Base-by-base conservation (phyloP, 1,140 invertebrate genomes). In the Cyclina sinensis region DNA sequence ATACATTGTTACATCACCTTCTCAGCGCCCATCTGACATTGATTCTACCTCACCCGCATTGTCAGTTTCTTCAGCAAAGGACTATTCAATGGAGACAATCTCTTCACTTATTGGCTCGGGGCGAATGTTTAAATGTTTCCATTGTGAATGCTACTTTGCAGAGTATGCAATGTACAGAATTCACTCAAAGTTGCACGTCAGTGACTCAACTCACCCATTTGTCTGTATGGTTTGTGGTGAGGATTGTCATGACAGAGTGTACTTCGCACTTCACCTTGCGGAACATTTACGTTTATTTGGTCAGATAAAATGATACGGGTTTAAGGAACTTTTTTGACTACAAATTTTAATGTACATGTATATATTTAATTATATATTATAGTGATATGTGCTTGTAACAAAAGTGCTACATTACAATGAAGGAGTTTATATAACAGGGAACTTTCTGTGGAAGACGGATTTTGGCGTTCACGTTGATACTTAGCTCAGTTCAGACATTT, bases 121-220 rank as follows among this genome's bases (percentile, higher is more conserved):
- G 0, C 84, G 91, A 32, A 90, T 94, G 81, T 94, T 93, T 83
- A 93, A 91, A 30, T 94, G 94, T 86, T 90, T 91, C 18, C 92
- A 91, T 81, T 94, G 94, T 57, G 93, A 94, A 43, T 93, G 93
- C 70, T 94, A 93, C 70, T 94, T 94, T 89, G 91, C 93, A 1
- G 94, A 94, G 74, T 94, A 93, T 73, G 92, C 93, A 24, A 94
- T 94, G 94, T 94, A 92, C 59, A 89, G 92, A 16, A 91, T 94
- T 24, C 94, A 94, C 78, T 90, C 93, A 37, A 94, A 94, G 83
- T 59, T 94, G 73, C 94, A 94, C 76, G 86, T 89, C 54, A 90
- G 85, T 16, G 93, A 93, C 81, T 51, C 39, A 16, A 73, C 79
- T 9, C 88, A 89, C 21, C 94, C 94, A 1, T 94, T 94, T 76